Base-by-base conservation (phyloP, 2,797 vertebrate genomes). In the Propithecus perrieri region DNA sequence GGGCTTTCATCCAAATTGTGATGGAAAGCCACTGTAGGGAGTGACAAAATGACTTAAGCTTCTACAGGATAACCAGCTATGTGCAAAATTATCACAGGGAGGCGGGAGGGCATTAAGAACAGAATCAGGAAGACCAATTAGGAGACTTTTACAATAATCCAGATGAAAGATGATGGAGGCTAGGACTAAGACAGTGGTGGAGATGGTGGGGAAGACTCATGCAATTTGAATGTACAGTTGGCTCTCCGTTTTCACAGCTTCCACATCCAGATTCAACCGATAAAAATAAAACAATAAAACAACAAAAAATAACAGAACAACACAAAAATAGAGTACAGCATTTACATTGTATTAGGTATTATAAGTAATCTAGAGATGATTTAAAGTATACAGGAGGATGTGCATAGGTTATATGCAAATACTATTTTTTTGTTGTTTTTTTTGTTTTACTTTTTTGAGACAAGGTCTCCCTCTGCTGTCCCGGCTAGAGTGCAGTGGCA, bases 21-120 rank as follows among this genome's bases (percentile, higher is more conserved):
- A 92, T 80, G 38, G 46, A 95, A 94, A 94, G 35, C 22, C 72
- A 90, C 48, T 89, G 8, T 15, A 80, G 33, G 30, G 1, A 22
- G 46, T 85, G 4, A 92, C 57, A 89, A 76, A 61, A 59, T 81
- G 76, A 92, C n/a, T 72, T 78, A 78, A 95, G 33, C 43, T 89
- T 94, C 85, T 81, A 89, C 12, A 91, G 17, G 33, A 65, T 72
- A 24, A 97, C 59, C 61, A 43, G n/a, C 55, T 71, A 35, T 78
- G 33, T 92, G 22, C n/a, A 85, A 95, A 95, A 59, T 81, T 81
- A 88, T 91, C 65, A 72, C 15, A 55, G 30, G 61, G 14, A 2
- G 14, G 7, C 10, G 13, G 61, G n/a, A 24, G 7, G 35, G 6
- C 12, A 81, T 30, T 59, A 87, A 84, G 46, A 67, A 89, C 1